Conservation (phyloP, 2,797 vertebrate genomes). For the Gallinago stenura region DNA sequence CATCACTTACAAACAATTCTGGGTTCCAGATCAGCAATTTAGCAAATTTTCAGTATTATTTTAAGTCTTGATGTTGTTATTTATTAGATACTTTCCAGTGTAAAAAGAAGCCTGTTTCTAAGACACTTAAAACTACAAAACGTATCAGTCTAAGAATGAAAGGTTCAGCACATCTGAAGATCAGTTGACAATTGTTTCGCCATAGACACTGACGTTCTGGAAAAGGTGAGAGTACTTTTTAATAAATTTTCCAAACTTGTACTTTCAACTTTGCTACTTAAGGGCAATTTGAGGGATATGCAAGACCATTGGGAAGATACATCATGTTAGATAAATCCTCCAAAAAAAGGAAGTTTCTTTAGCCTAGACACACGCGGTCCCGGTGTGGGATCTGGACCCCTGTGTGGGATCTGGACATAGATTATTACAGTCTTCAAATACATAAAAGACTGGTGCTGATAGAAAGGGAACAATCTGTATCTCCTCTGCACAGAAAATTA, state of each 20-base stretch:
- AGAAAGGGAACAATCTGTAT: background rate
- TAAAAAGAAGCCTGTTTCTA: background rate
- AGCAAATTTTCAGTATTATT: background rate
- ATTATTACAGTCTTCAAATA: background rate
- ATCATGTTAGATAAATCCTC: background rate
- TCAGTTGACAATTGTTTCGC: background rate
- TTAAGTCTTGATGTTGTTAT: background rate
- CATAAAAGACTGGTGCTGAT: background rate
- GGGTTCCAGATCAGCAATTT: background rate
- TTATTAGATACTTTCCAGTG: background rate
- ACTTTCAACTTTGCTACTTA: background rate
- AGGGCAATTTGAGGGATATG: background rate
- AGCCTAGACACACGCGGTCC: background rate
- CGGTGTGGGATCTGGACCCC: no score
- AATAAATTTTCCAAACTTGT: background rate
- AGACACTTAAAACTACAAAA: background rate
- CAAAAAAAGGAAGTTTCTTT: background rate
- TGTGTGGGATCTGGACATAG: background rate
- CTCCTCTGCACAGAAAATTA: background rate
- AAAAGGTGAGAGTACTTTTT: background rate
- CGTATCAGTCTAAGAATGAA: background rate
- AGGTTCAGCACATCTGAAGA: background rate
- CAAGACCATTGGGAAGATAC: background rate
- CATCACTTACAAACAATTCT: background rate
- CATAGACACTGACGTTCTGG: background rate